Base-by-base conservation (phyloP, 2,113 vertebrate species). In the Sinocyclocheilus anophthalmus region DNA sequence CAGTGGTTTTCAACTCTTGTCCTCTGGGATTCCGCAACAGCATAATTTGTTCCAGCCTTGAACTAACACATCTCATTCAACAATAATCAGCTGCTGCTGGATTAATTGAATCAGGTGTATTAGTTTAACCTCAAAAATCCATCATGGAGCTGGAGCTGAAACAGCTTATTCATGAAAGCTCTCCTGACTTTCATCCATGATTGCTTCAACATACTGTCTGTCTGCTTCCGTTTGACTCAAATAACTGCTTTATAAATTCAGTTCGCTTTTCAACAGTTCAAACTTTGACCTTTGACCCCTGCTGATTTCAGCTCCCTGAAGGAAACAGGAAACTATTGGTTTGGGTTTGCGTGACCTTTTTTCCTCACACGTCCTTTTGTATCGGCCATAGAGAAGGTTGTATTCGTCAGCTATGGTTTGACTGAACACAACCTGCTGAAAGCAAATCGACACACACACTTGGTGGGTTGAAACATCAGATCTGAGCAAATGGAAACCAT, bases 41-140 rank as follows among this genome's bases (percentile, higher is more conserved):
- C 59, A 11, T 65, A 81, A 81, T 70, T 83, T 83, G 65, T 83
- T 83, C 61, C 81, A 83, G 63, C 24, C 61, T 70, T 83, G 30
- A 53, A 83, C 61, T 83, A 70, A 83, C 61, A 83, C 61, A 83
- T 83, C 81, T 83, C 26, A 83, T 50, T 83, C 65, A 70, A 70
- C 81, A 70, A 82, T 53, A 82, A 82, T 82, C 45, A 82, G 61
- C 24, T 16, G 1, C 7, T 14, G 45, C 26, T 82, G 80, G 65
- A 70, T 83, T 83, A 83, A 83, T 83, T 83, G 61, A 83, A 83
- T 83, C 65, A 70, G 26, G 26, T 70, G 81, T 81, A 81, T 83
- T 83, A 70, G 81, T 70, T 50, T 70, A 70, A 83, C 45, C 81
- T 70, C 81, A 22, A 48, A 55, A 69, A 65, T 65, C 59, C 42